phyloP scores from a whole-genome alignment of 2,113 vertebrate genomes.

The Gnathonemus echidnorhynchus region DNA sequence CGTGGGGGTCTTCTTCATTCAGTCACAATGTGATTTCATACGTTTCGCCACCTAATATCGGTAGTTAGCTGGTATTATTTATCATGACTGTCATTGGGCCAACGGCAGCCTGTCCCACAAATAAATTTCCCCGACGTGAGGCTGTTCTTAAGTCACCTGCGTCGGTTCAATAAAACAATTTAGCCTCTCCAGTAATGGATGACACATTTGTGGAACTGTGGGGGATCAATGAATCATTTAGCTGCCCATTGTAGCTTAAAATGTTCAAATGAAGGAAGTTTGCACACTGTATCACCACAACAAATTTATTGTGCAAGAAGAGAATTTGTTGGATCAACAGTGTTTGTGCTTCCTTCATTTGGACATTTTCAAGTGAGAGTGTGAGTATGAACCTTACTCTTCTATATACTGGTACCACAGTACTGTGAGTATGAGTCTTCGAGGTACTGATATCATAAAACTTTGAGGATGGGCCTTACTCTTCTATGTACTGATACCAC shows the following conservation, averaged over 20 bases:
- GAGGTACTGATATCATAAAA: not conserved
- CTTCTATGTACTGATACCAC: no score
- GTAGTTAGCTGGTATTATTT: slow-evolving; percentile 3
- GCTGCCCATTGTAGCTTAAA: not conserved
- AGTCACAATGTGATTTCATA: not conserved
- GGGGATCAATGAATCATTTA: not conserved
- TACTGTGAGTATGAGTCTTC: not conserved
- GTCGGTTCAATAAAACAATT: not conserved
- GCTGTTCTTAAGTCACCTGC: not conserved
- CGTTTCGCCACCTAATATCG: not conserved
- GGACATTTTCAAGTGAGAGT: not conserved
- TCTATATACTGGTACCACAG: not conserved
- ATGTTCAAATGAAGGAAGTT: not conserved
- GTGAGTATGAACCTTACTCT: not conserved
- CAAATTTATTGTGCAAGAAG: not conserved
- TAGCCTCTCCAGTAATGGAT: not conserved
- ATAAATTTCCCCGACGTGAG: not conserved
- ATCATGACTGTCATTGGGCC: not conserved
- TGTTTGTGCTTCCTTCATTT: not conserved
- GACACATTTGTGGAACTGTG: not conserved
- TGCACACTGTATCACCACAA: not conserved
- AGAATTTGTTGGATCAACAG: not conserved
- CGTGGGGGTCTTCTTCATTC: not conserved
- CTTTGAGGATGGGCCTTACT: not conserved
- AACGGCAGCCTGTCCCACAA: slow-evolving; percentile 4